Evolutionary conservation across 1,140 invertebrate species (phyloP), one percentile per base, ranked within the genome.

Genomic region (Drosophila virilis): DNA sequence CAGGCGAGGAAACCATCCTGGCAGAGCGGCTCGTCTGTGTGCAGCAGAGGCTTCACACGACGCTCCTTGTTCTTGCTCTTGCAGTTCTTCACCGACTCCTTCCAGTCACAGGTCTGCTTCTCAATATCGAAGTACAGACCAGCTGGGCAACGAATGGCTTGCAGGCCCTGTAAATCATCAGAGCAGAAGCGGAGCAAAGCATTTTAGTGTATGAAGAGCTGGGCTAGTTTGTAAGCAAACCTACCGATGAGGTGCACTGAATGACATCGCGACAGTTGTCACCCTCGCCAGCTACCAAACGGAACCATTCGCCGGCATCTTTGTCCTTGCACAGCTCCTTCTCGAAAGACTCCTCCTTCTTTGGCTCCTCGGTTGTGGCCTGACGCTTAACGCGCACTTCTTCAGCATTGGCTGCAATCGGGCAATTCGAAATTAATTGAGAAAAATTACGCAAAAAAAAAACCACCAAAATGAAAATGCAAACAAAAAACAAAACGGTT

Each of bases 51-150:
- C 92, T 97, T 97, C 10, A 97, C 95, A 92, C 97, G 97, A 67
- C 96, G 95, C 90, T 97, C 97, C 92, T 98, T 98, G 92, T 96
- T 97, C 93, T 97, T 98, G 84, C 97, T 93, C 86, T 97, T 97
- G 93, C 98, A 98, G 92, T 98, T 98, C 92, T 97, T 98, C 0
- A 98, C 97, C 2, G 97, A 95, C 71, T 96, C 96, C 92, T 98
- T 98, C 97, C 97, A 98, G 91, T 98, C 97, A 91, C 97, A 98
- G 3, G 97, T 98, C 93, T 98, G 98, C 92, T 98, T 98, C 89
- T 98, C 97, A 81, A 98, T 98, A 91, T 98, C 97, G 93, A 98
- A 98, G 91, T 96, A 98, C 65, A 98, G 93, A 93, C 97, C 97
- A 55, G 97, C 97, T 13, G 97, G 97, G 92, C 98, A 98, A 91